Evolutionary conservation across 2,113 vertebrate species (phyloP), one percentile per base, ranked within the genome.

Genomic region (Syngnathus typhle): DNA sequence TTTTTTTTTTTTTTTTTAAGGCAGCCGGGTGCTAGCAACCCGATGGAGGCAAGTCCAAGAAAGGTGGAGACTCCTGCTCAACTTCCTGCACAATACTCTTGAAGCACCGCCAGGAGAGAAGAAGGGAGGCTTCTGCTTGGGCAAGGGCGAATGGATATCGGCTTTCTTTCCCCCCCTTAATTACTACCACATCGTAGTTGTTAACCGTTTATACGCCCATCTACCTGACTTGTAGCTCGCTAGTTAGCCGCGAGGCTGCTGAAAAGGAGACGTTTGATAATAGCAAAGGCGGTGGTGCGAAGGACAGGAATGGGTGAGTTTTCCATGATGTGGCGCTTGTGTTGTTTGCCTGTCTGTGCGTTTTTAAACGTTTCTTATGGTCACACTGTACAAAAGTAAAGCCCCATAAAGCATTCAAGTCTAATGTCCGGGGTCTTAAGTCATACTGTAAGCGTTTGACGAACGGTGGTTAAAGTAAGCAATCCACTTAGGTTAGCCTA

Each of bases 31-130:
- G 46, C 13, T 60, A 37, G 21, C 62, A 43, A 67, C 58, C 16
- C 10, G 16, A 60, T 10, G 64, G 72, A 86, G 87, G 62, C 83
- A 74, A 82, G 84, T 87, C 89, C 85, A 87, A 89, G 90, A 86
- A 91, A 92, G 91, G 90, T 90, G 91, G 91, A 86, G 90, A 91
- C 90, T 91, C 88, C 83, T 78, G 87, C 56, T 72, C 11, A 91
- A 91, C 90, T 90, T 91, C 89, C 89, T 90, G 88, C 83, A 84
- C 75, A 60, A 52, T 78, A 78, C 83, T 87, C 83, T 74, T 70
- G 69, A 66, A 74, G 74, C 83, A 65, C 39, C 66, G 59, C 72
- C 55, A 23, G 65, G 63, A 58, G 46, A 62, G 39, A 77, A 19
- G 49, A 67, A 47, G 72, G 73, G 62, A 66, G 60, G 58, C 70